These are phyloP conservation scores for Phaenicophaeus curvirostris DNA, from an alignment of 2,797 vertebrate species.

Conservation along the genomic window DNA sequence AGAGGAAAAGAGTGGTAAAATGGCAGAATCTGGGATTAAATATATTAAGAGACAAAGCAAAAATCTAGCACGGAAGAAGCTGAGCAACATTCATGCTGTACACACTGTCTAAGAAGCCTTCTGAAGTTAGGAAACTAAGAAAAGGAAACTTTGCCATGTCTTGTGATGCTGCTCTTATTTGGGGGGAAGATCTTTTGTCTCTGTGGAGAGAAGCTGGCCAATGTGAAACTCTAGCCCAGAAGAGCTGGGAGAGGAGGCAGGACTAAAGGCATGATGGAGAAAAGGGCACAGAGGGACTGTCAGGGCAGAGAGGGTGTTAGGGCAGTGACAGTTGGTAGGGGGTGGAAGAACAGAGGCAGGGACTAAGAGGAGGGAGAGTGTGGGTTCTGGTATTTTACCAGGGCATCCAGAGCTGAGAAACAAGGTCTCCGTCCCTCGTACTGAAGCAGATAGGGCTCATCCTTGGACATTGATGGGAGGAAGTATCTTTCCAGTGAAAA, in stretches of 20 bases:
- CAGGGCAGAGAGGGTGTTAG: neutral
- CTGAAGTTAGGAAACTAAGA: neutral
- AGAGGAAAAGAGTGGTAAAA: neutral
- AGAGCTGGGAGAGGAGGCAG: neutral
- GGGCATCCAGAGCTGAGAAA: neutral
- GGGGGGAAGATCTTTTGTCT: rapidly evolving
- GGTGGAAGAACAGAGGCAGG: neutral
- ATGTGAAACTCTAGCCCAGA: neutral
- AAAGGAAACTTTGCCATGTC: neutral
- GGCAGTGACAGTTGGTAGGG: rapidly evolving
- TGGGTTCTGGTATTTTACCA: neutral
- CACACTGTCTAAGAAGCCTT: neutral
- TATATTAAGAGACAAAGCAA: neutral
- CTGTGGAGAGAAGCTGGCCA: neutral
- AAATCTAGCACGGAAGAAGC: neutral
- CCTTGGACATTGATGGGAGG: neutral
- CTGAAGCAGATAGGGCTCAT: neutral
- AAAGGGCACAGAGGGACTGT: neutral
- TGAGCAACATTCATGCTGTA: rapidly evolving
- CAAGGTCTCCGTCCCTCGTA: neutral
- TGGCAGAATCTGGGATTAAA: neutral
- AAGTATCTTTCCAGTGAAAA: neutral
- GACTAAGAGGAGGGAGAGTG: neutral
- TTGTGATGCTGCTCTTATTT: neutral
- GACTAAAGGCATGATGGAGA: neutral